Evolutionary conservation across 2,888 invertebrate genomes (phyloP).

Genomic region (Anodontia alba): DNA sequence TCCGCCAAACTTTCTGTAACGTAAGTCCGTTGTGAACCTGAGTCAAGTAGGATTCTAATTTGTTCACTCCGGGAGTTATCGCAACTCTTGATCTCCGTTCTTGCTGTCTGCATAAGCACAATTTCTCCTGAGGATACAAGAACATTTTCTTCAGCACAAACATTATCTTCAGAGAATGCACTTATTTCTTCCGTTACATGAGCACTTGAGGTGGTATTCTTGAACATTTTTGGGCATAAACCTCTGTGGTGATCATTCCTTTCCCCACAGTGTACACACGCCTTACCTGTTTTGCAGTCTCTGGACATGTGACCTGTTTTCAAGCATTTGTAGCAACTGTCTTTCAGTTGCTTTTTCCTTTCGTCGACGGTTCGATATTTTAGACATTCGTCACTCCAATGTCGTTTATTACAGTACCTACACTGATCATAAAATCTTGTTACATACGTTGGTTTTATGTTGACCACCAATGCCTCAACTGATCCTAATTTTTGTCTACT

Average conservation of each 20-base stretch:
- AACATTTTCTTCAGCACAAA: slow-evolving; percentile 6
- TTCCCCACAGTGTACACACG: slow-evolving; percentile 19
- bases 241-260: background rate
- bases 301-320: slow-evolving; percentile 1
- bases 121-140: background rate
- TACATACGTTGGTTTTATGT: background rate
- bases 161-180: background rate
- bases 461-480: background rate
- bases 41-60: no score
- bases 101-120: no score
- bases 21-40: no score
- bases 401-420: slow-evolving; percentile 7
- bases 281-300: slow-evolving; percentile 20
- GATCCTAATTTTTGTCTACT: background rate
- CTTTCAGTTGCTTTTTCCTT: slow-evolving; percentile 22
- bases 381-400: slow-evolving; percentile 12
- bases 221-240: background rate
- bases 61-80: no score
- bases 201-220: background rate
- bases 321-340: slow-evolving; percentile 19
- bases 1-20: no score
- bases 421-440: slow-evolving; percentile 6
- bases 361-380: background rate
- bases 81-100: no score
- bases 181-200: background rate